Evolutionary conservation across 2,888 invertebrate species (phyloP).

Genomic region (Megastigmus dorsalis): DNA sequence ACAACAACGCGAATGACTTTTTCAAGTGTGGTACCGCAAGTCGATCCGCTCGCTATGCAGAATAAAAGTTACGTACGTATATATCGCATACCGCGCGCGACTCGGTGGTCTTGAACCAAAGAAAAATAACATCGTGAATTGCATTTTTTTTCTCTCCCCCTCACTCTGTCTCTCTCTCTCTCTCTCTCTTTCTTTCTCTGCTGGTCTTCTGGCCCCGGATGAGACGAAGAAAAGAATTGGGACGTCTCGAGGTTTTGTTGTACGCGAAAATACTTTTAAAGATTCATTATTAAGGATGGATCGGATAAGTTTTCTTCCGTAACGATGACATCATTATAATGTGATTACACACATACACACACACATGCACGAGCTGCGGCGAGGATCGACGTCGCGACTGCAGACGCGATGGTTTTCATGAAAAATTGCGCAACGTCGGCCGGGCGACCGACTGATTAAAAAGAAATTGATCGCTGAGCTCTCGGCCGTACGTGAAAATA

Average conservation of each 20-base stretch:
- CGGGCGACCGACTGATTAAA: slow-evolving; percentile 23
- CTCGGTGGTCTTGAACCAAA: not conserved
- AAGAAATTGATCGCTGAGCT: slow-evolving; percentile 24
- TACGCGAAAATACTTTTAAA: slow-evolving; percentile 8
- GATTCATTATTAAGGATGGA: not conserved
- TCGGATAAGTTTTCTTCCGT: not conserved
- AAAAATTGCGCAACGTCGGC: slow-evolving; percentile 15
- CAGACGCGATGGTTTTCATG: too few relatives aligned
- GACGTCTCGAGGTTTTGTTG: not conserved
- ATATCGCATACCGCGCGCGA: not conserved
- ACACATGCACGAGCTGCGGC: too few relatives aligned
- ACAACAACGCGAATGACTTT: too few relatives aligned
- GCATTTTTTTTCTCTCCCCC: too few relatives aligned
- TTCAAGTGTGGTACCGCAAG: too few relatives aligned
- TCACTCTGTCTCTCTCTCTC: too few relatives aligned
- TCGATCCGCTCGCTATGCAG: not conserved
- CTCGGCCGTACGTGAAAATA: slow-evolving; percentile 34
- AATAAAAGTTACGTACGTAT: not conserved
- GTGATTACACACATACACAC: too few relatives aligned
- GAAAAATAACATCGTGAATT: slow-evolving; percentile 8
- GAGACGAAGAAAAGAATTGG: slow-evolving; percentile 3
- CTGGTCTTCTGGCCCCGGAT: not conserved
- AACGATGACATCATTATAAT: slow-evolving; percentile 8
- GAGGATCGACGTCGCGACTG: too few relatives aligned
- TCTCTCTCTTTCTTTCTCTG: too few relatives aligned